These are phyloP conservation scores for Drosophila kanekoi DNA, from an alignment of 2,888 invertebrate species.

Conservation along the genomic window DNA sequence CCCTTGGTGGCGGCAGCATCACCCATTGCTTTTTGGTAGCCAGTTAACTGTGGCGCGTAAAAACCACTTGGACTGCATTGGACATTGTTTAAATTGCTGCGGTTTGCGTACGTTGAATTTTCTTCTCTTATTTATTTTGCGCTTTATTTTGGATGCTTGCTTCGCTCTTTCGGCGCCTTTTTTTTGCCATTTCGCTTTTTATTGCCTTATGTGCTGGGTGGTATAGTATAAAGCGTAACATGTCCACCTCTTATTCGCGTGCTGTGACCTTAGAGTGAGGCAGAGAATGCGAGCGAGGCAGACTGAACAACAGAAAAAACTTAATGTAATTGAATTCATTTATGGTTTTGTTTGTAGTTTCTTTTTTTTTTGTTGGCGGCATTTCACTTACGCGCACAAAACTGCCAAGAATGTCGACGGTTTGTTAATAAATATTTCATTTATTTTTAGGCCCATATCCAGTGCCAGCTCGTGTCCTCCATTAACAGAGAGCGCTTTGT, in stretches of 20 bases:
- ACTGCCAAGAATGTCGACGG: slow-evolving; percentile 70
- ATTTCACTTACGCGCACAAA: slow-evolving; percentile 67
- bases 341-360: slow-evolving; percentile 78
- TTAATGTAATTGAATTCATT: slow-evolving; percentile 80
- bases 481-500: slow-evolving; percentile 48
- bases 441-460: slow-evolving; percentile 66
- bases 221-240: slow-evolving; percentile 59
- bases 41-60: slow-evolving; percentile 61
- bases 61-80: slow-evolving; percentile 74
- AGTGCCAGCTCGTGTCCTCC: slow-evolving; percentile 18
- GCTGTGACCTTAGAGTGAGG: slow-evolving; percentile 2
- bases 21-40: slow-evolving; percentile 34
- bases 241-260: slow-evolving; percentile 24
- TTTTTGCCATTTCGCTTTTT: slow-evolving; percentile 43
- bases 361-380: slow-evolving; percentile 29
- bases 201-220: slow-evolving; percentile 37
- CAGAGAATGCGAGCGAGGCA: background rate
- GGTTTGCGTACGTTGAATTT: slow-evolving; percentile 74
- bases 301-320: slow-evolving; percentile 44
- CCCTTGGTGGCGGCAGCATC: slow-evolving; percentile 11
- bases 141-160: slow-evolving; percentile 58
- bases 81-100: slow-evolving; percentile 79
- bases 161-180: slow-evolving; percentile 18
- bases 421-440: slow-evolving; percentile 78
- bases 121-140: slow-evolving; percentile 68